Evolutionary conservation across 2,888 invertebrate species (phyloP).

Genomic region (Lasioglossum calceatum): DNA sequence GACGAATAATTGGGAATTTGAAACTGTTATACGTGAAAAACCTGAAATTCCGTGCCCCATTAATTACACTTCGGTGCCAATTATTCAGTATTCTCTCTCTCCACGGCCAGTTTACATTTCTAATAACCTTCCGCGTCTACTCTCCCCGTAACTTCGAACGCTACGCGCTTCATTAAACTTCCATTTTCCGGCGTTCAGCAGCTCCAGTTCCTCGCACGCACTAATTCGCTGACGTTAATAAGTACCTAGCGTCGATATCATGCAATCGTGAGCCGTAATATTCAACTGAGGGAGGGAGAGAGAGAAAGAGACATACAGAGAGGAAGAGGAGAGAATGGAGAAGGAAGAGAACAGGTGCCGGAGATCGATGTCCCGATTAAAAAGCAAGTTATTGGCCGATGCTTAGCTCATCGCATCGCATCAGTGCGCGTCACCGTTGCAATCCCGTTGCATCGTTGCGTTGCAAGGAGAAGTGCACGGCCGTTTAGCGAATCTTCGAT

Average conservation of each 20-base stretch:
- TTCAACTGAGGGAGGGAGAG: not conserved
- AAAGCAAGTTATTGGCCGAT: constrained; percentile 17
- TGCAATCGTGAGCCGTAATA: constrained; percentile 5
- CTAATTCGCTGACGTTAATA: constrained; percentile 24
- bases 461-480: not conserved
- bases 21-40: not conserved
- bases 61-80: constrained; percentile 1
- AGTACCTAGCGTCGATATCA: not conserved
- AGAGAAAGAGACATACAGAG: not conserved
- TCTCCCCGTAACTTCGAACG: constrained; percentile 9
- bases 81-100: constrained; percentile 22
- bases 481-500: constrained; percentile 26
- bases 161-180: constrained; percentile 39
- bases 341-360: not conserved
- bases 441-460: not conserved
- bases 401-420: constrained; percentile 4
- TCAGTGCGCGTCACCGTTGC: constrained; percentile 10
- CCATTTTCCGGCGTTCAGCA: constrained; percentile 13
- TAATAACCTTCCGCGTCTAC: not conserved
- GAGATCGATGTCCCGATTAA: not conserved
- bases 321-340: too few relatives aligned
- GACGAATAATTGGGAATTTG: constrained; percentile 5
- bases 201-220: constrained; percentile 18
- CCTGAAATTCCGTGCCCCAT: constrained; percentile 10
- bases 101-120: constrained; percentile 5